Base-by-base conservation (phyloP, 2,888 invertebrate genomes). In the Meliscaeva auricollis region DNA sequence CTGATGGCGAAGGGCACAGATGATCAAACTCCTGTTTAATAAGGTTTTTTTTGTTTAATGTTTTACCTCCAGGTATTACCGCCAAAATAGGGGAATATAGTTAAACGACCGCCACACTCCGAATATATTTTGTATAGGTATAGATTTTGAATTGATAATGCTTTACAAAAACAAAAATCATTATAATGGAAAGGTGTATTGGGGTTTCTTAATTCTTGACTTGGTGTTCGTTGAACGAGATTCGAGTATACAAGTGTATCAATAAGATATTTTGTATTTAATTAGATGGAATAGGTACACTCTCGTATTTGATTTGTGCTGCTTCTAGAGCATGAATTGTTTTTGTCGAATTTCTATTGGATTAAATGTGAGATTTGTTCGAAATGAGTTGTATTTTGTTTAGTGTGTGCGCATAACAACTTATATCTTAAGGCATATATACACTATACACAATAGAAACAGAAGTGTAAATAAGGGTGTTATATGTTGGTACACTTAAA, bases 1-100 rank as follows among this genome's bases (percentile, higher is more conserved):
- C 6, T 35, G 38, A 64, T 46, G 46, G 30, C 11, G 30, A 64
- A 46, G 26, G 46, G 32, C 20, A 77, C 69, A 74, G 56, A 82
- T 82, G 73, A 75, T 75, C 68, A 52, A 46, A 78, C 68, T 73
- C 75, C 74, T 82, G 73, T 38, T 81, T 56, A 66, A 52, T 26
- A 58, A 35, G n/a, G 30, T 54, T 22, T 60, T 68, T 77, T 70
- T 79, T 60, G 75, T 77, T 74, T 66, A 73, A 54, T 62, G 62
- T 64, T 75, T 48, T 35, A 35, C 11, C 54, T 54, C 72, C 41
- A 44, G 52, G 26, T 11, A 17, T 84, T 82, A 64, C 84, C 80
- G 81, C 87, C 60, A 83, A 64, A 74, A 72, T 48, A 78, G 38
- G 38, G 13, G 38, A 64, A 76, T 52, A 56, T 77, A 48, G 38